phyloP scores from a whole-genome alignment of 2,113 vertebrate genomes.

The Regulus satrapa region DNA sequence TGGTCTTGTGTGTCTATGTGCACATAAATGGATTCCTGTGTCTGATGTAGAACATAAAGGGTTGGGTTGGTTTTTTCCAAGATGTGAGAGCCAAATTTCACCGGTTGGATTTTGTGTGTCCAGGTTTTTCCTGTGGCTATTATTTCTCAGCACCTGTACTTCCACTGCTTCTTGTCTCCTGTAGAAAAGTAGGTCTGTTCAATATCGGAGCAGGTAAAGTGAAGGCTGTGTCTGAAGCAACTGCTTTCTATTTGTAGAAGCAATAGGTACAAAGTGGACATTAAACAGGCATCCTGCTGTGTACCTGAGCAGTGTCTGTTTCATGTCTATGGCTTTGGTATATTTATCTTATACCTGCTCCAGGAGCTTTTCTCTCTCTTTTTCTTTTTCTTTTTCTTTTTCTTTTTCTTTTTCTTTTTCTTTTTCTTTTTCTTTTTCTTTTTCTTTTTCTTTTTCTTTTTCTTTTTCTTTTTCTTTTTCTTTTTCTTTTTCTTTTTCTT shows the following conservation, averaged over 20 bases:
- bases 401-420: accelerated
- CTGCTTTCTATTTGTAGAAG: constrained; percentile 56
- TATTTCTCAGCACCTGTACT: constrained; percentile 66
- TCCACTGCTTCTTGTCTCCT: constrained; percentile 68
- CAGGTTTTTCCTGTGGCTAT: constrained; percentile 44
- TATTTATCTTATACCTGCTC: constrained; percentile 59
- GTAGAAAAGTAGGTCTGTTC: constrained; percentile 61
- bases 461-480: too few relatives aligned
- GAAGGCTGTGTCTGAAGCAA: constrained; percentile 32
- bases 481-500: accelerated
- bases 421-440: not conserved
- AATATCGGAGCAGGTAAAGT: constrained; percentile 66
- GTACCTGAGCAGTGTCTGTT: constrained; percentile 67
- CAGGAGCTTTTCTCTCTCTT: not conserved
- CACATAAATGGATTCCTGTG: not conserved
- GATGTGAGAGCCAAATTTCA: constrained; percentile 1
- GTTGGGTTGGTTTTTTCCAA: not conserved
- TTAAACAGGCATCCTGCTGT: constrained; percentile 67
- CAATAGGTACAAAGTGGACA: constrained; percentile 57
- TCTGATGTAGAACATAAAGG: not conserved
- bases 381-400: too few relatives aligned
- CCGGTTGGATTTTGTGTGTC: not conserved
- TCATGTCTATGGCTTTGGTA: constrained; percentile 35
- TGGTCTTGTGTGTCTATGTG: not conserved
- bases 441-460: accelerated